A percentile compares a stretch with the other conserved stretches of the same genome.
These are phyloP conservation scores for Catalaphyllia jardinei DNA, from an alignment of 64 coral and sea anemone species.

Conservation along the genomic window DNA sequence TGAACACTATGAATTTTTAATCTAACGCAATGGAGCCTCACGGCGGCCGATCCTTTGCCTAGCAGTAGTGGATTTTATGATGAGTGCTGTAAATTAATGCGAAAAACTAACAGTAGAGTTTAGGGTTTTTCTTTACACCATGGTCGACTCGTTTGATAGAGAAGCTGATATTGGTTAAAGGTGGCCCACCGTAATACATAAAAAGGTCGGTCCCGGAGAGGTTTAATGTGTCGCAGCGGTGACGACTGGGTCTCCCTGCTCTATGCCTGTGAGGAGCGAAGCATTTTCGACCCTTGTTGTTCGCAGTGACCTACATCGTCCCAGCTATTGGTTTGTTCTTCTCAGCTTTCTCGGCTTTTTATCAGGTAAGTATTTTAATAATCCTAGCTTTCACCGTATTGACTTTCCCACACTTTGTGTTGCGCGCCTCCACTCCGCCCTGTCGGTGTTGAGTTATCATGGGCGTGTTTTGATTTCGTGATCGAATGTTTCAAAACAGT, in stretches of 20 bases:
- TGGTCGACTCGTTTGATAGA: not conserved
- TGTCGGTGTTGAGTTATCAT: not conserved
- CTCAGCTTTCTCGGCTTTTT: not conserved
- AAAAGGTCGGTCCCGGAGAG: not conserved
- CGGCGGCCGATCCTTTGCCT: not conserved
- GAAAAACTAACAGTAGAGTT: not conserved
- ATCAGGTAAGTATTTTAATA: conserved; percentile 25
- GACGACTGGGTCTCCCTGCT: not conserved
- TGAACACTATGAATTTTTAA: conserved; percentile 38
- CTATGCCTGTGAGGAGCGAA: conserved; percentile 19
- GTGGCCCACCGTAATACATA: not conserved
- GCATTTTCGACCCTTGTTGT: conserved; percentile 9
- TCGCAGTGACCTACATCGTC: not conserved
- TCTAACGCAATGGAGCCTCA: conserved; percentile 8
- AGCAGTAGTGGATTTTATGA: not conserved
- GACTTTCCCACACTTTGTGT: not conserved
- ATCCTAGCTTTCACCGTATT: not conserved
- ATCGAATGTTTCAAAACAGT: not conserved
- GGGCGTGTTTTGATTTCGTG: conserved; percentile 1
- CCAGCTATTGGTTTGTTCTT: not conserved
- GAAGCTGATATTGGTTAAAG: not conserved
- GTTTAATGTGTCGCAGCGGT: conserved; percentile 10
- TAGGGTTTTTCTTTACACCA: not conserved
- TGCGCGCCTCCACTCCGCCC: too few relatives aligned
- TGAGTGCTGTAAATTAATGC: not conserved